phyloP scores from a whole-genome alignment of 1,140 invertebrate genomes.

The Parapsyche elsis region DNA sequence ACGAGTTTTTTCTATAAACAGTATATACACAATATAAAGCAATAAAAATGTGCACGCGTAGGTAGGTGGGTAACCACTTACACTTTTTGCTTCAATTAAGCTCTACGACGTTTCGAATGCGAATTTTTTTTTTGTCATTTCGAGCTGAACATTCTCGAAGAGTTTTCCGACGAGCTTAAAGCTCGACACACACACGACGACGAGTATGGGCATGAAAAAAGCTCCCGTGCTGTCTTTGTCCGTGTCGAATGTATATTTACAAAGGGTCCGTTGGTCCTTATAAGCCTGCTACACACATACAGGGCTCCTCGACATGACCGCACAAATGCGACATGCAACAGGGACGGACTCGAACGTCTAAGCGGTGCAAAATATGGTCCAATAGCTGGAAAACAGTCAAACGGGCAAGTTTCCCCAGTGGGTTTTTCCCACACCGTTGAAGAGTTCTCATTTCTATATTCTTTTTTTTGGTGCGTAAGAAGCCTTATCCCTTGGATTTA shows the following conservation, averaged over 20 bases:
- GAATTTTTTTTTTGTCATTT: neutral
- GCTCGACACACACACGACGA: neutral
- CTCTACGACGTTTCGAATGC: conserved; percentile 6
- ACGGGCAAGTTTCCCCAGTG: too few relatives aligned
- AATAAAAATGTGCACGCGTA: neutral
- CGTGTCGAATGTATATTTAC: conserved; percentile 35
- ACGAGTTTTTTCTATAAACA: too few relatives aligned
- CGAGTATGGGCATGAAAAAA: conserved; percentile 2
- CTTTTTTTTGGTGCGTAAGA: too few relatives aligned
- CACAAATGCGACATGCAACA: neutral
- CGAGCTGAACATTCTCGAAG: neutral
- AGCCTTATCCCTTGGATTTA: too few relatives aligned
- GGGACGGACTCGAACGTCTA: neutral
- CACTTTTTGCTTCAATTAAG: conserved; percentile 30
- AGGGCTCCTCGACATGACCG: neutral
- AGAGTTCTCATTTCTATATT: too few relatives aligned
- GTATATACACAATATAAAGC: too few relatives aligned
- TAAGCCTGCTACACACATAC: conserved; percentile 9
- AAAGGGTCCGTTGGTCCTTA: conserved; percentile 30
- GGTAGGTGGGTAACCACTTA: neutral
- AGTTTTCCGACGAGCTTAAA: conserved; percentile 8
- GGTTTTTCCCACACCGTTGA: too few relatives aligned
- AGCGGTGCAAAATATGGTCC: too few relatives aligned
- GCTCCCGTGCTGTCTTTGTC: neutral
- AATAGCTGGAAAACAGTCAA: too few relatives aligned